Percentiles rank a stretch among this genome's conserved stretches.
Evolutionary conservation across 2,113 vertebrate genomes (phyloP).

Genomic region (Brevimyrus niger): DNA sequence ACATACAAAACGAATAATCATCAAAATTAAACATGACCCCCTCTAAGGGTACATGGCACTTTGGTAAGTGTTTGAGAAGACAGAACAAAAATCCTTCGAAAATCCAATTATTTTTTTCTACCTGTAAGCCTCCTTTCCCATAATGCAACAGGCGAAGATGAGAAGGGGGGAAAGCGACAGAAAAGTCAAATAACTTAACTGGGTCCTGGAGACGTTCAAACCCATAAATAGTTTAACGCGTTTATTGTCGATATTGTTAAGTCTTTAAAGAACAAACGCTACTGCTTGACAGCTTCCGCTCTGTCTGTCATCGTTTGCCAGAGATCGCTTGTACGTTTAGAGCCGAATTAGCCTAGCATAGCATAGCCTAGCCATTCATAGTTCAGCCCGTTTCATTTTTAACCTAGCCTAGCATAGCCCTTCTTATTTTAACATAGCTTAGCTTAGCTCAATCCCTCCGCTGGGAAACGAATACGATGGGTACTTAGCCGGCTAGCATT

Average conservation of each 20-base stretch:
- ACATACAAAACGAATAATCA: neutral
- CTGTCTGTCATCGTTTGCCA: neutral
- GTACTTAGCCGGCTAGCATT: slow-evolving; percentile 40
- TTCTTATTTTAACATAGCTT: neutral
- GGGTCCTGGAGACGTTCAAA: neutral
- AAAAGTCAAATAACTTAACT: slow-evolving; percentile 41
- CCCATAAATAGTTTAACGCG: neutral
- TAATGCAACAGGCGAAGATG: slow-evolving; percentile 70
- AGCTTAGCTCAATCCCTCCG: neutral
- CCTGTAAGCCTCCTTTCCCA: slow-evolving; percentile 41
- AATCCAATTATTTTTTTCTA: slow-evolving; percentile 7
- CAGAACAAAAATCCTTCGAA: neutral
- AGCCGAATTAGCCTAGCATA: neutral
- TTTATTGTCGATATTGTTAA: neutral
- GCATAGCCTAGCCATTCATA: neutral
- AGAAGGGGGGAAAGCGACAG: slow-evolving; percentile 51
- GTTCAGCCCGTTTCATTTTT: neutral
- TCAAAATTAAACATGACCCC: neutral
- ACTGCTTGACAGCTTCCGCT: neutral
- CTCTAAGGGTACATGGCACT: neutral
- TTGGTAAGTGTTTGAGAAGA: neutral
- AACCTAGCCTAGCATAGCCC: neutral
- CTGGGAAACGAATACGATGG: slow-evolving; percentile 32
- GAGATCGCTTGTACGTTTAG: neutral
- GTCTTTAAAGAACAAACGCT: neutral